These are phyloP conservation scores for Entelurus aequoreus DNA, from an alignment of 2,113 vertebrate genomes.

Conservation along the genomic window DNA sequence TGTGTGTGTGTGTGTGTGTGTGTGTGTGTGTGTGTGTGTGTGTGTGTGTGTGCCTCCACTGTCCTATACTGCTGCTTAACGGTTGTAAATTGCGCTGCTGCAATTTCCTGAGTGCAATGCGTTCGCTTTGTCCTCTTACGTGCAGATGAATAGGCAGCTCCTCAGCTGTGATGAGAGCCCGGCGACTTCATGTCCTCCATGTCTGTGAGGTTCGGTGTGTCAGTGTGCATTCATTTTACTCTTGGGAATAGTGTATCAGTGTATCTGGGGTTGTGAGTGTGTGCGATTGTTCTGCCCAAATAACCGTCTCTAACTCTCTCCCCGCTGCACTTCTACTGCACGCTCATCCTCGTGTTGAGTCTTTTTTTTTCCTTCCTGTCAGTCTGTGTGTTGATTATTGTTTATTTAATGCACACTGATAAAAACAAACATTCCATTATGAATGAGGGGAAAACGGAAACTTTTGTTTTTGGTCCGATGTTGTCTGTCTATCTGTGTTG, in stretches of 20 bases:
- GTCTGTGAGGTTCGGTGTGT: constrained; percentile 24
- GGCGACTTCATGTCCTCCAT: constrained; percentile 42
- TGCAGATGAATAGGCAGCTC: constrained; percentile 71
- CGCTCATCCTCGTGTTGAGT: neutral
- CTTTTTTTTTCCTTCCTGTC: neutral
- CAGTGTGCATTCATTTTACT: constrained; percentile 30
- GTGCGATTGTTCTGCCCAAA: constrained; percentile 17
- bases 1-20: constrained; percentile 13
- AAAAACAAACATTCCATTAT: too few relatives aligned
- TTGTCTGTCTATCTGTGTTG: too few relatives aligned
- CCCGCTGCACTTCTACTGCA: neutral
- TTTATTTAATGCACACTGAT: too few relatives aligned
- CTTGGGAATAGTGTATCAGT: constrained; percentile 13
- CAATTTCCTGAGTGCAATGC: constrained; percentile 61
- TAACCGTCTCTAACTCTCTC: constrained; percentile 2
- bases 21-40: constrained; percentile 1
- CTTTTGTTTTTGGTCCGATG: too few relatives aligned
- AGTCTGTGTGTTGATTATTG: neutral
- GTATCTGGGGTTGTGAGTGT: constrained; percentile 7
- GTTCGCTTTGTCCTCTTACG: constrained; percentile 66
- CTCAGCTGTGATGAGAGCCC: constrained; percentile 65
- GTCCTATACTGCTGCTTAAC: constrained; percentile 47
- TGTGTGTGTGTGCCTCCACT: constrained; percentile 27
- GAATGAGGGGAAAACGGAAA: too few relatives aligned
- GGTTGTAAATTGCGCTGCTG: constrained; percentile 59